Evolutionary conservation across 2,113 vertebrate species (phyloP).

Genomic region (Oncorhynchus nerka): DNA sequence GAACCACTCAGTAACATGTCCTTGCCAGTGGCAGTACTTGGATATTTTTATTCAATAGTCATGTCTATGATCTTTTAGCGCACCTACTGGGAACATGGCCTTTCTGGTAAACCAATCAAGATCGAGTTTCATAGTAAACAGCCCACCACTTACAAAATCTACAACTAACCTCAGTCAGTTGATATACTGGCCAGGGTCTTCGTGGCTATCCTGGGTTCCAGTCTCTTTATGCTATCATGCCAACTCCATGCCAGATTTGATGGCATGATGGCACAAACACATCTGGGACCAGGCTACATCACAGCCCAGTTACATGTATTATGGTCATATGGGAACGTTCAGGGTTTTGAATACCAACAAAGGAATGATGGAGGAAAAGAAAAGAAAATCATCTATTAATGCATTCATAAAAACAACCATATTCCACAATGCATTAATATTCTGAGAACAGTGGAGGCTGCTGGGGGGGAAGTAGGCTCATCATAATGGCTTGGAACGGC

Average conservation of each 20-base stretch:
- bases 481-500: too few species aligned
- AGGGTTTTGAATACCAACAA: neutral
- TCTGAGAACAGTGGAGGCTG: too few species aligned
- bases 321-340: too few species aligned
- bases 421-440: neutral
- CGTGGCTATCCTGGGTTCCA: neutral
- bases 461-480: too few species aligned
- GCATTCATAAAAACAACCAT: neutral
- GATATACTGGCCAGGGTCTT: neutral
- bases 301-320: too few species aligned
- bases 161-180: neutral
- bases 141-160: neutral
- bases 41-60: too few species aligned
- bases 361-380: accelerated
- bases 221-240: too few species aligned
- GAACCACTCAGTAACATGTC: neutral
- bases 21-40: too few species aligned
- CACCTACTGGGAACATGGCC: neutral
- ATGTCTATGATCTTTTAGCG: neutral
- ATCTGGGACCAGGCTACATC: too few species aligned
- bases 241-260: too few species aligned
- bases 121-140: neutral
- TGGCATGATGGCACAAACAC: too few species aligned
- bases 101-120: neutral
- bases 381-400: too few species aligned